These are phyloP conservation scores for Calidris pugnax DNA, from an alignment of 2,113 vertebrate species.

Conservation along the genomic window DNA sequence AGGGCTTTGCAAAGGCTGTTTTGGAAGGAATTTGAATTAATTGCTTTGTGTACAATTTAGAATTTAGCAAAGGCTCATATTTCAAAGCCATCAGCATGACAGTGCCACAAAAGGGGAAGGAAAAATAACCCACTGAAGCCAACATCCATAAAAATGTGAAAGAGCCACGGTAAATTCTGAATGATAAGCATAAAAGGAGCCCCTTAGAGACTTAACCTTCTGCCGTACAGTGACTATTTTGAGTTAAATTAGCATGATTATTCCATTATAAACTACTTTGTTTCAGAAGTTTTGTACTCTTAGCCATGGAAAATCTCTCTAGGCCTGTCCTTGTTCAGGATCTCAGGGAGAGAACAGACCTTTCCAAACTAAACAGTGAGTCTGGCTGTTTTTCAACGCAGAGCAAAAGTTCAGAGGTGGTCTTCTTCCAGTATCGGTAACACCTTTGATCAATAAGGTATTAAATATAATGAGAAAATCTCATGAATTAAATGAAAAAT, in stretches of 20 bases:
- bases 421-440: not conserved
- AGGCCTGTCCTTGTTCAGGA: not conserved
- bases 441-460: not conserved
- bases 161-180: conserved; percentile 45
- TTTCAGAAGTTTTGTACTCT: conserved; percentile 16
- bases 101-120: conserved; percentile 32
- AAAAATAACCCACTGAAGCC: conserved; percentile 29
- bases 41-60: conserved; percentile 46
- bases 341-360: not conserved
- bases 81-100: conserved; percentile 57
- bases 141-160: conserved; percentile 51
- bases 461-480: not conserved
- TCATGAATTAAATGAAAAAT: not conserved
- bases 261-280: conserved; percentile 38
- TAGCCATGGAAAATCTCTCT: conserved; percentile 45
- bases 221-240: not conserved
- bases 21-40: conserved; percentile 59
- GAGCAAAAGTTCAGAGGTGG: not conserved
- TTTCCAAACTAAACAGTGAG: conserved; percentile 31
- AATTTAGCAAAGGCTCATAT: conserved; percentile 44
- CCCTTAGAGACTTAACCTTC: conserved; percentile 1
- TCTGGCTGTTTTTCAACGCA: conserved; percentile 7
- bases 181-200: conserved; percentile 44
- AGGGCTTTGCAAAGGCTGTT: not conserved
- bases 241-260: conserved; percentile 44